Base-by-base conservation (phyloP, 1,140 invertebrate genomes). In the Acyrthosiphon pisum region DNA sequence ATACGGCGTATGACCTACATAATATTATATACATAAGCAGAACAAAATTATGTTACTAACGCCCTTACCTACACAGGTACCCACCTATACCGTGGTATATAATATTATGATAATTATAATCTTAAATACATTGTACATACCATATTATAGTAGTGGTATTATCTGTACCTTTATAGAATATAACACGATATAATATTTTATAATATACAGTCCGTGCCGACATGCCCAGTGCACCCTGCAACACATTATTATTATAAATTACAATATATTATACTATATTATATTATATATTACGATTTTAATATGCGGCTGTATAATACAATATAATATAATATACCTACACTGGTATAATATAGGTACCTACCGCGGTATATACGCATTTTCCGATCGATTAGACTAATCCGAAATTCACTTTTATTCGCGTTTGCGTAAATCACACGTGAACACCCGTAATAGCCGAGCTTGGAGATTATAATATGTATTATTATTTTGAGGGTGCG, bases 341-440 rank as follows among this genome's bases (percentile, higher is more conserved):
- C 14, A 50, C 18, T 4, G 1, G 2, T 53, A 53, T 50, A 50
- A 50, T 22, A 53, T 22, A 53, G n/a, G 18, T n/a, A 76, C 6
- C 20, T 22, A n/a, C 60, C 30, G 7, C 8, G 60, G 30, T 35
- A 76, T 76, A 76, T n/a, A n/a, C 46, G 46, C 46, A n/a, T 91
- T 91, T 91, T 91, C 90, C 90, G 90, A 91, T 91, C 90, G 90
- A 91, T 91, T 81, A 48, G 44, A 48, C 60, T 91, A 81, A 91
- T 91, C 90, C 60, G 68, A 81, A 91, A 81, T 81, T 91, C n/a
- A 8, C 20, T 81, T 81, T 81, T 22, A 48, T 81, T 91, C 60
- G 20, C 41, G 44, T 37, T n/a, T 6, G 37, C 37, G 83, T 89
- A 48, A 89, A 89, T 89, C 87, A 89, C n/a, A n/a, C n/a, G 18